Percentiles rank a stretch among this genome's conserved stretches.
Conservation (phyloP, 1,140 invertebrate genomes). For the Littorina saxatilis region DNA sequence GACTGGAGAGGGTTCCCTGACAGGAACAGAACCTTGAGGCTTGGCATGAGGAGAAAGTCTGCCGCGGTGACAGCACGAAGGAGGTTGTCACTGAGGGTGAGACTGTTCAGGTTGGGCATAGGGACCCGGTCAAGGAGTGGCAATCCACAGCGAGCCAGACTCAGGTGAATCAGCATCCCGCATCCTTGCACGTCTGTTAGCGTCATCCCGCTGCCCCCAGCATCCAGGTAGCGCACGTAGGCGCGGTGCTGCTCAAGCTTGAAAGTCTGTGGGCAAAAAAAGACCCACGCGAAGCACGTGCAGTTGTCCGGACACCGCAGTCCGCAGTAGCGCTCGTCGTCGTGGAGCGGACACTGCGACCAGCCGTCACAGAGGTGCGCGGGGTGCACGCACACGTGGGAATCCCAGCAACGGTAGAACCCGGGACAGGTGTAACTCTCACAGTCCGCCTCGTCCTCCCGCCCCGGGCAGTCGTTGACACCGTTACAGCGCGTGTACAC, state of each 20-base stretch:
- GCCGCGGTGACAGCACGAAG: background rate
- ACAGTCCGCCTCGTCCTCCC: slow-evolving; percentile 7
- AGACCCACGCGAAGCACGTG: background rate
- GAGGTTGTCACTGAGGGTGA: background rate
- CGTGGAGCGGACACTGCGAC: slow-evolving; percentile 1
- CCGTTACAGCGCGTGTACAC: slow-evolving; percentile 41
- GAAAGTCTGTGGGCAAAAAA: background rate
- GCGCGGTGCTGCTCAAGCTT: background rate
- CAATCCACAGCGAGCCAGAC: background rate
- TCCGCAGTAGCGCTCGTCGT: slow-evolving; percentile 21
- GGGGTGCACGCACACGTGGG: background rate
- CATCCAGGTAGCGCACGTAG: background rate
- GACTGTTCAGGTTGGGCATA: background rate
- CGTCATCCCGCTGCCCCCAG: background rate
- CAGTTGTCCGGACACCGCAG: slow-evolving; percentile 70
- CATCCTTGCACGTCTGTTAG: background rate
- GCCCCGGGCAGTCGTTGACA: slow-evolving; percentile 23
- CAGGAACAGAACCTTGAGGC: background rate
- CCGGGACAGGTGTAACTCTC: background rate
- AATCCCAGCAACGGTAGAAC: background rate
- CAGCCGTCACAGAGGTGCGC: slow-evolving; percentile 6
- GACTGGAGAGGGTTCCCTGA: background rate
- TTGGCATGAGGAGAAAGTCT: background rate
- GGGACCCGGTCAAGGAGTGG: background rate
- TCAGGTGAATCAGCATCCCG: background rate